These are phyloP conservation scores for Vanessa tameamea DNA, from an alignment of 1,140 invertebrate species.

Conservation along the genomic window DNA sequence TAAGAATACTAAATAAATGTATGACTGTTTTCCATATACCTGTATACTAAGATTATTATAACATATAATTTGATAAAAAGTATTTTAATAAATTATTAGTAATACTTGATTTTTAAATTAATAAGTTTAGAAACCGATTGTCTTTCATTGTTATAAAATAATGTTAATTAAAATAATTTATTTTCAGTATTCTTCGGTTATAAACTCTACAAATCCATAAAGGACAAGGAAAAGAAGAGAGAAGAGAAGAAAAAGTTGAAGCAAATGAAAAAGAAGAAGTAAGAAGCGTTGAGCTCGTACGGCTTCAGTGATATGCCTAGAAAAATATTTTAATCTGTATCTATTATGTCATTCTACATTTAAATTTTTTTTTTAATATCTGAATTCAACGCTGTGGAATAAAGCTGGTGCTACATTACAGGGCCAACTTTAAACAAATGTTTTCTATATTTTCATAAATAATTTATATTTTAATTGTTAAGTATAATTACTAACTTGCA, in stretches of 20 bases:
- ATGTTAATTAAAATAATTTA: conserved; percentile 30
- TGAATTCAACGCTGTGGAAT: too few species aligned
- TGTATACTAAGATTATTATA: neutral
- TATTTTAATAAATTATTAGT: neutral
- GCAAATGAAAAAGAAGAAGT: conserved; percentile 83
- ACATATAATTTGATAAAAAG: neutral
- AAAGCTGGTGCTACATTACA: too few species aligned
- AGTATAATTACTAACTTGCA: too few species aligned
- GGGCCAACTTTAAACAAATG: too few species aligned
- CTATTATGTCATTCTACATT: neutral
- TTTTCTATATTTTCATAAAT: too few species aligned
- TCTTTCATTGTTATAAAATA: too few species aligned
- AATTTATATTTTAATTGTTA: too few species aligned
- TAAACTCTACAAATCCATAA: conserved; percentile 89
- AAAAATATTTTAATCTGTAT: conserved; percentile 5
- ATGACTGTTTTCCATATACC: neutral
- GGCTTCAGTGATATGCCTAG: neutral
- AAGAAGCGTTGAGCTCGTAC: conserved; percentile 1
- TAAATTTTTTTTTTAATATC: too few species aligned
- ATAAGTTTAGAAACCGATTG: too few species aligned
- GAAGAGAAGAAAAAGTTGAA: conserved; percentile 87
- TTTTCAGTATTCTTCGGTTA: conserved; percentile 92
- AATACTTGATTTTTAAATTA: conserved; percentile 28
- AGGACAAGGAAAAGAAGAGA: conserved; percentile 85
- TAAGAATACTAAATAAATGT: too few species aligned